Evolutionary conservation across 2,113 vertebrate genomes (phyloP).

Genomic region (Myocastor coypus): DNA sequence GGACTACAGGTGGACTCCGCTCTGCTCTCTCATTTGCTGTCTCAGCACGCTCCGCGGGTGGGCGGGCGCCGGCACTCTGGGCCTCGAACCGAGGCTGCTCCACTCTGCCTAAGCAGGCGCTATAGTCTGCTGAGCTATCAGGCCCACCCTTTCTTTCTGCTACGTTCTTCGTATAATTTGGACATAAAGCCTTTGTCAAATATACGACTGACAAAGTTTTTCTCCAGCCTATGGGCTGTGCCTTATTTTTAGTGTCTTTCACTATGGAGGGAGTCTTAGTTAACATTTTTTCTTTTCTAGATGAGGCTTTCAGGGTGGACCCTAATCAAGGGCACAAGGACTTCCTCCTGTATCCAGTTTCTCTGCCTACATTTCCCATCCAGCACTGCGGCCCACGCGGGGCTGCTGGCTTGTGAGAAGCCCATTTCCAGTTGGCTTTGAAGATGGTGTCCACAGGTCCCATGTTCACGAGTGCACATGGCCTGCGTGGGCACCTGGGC

Average conservation of each 20-base stretch:
- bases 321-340: not conserved
- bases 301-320: not conserved
- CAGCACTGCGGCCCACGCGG: too few relatives aligned
- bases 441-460: not conserved
- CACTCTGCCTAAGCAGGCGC: too few relatives aligned
- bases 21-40: too few relatives aligned
- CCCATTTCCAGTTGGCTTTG: not conserved
- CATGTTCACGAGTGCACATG: not conserved
- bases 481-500: not conserved
- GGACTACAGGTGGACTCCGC: too few relatives aligned
- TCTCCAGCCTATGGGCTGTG: not conserved
- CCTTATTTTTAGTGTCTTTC: not conserved
- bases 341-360: not conserved
- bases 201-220: not conserved
- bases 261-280: not conserved
- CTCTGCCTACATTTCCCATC: not conserved
- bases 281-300: not conserved
- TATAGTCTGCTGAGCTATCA: too few relatives aligned
- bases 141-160: too few relatives aligned
- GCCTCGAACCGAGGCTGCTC: too few relatives aligned
- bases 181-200: slow-evolving; percentile 11
- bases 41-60: too few relatives aligned
- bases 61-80: too few relatives aligned
- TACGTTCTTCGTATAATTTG: not conserved
- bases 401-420: not conserved